phyloP scores from a whole-genome alignment of 2,797 vertebrate genomes.

The Galaxias olidus region DNA sequence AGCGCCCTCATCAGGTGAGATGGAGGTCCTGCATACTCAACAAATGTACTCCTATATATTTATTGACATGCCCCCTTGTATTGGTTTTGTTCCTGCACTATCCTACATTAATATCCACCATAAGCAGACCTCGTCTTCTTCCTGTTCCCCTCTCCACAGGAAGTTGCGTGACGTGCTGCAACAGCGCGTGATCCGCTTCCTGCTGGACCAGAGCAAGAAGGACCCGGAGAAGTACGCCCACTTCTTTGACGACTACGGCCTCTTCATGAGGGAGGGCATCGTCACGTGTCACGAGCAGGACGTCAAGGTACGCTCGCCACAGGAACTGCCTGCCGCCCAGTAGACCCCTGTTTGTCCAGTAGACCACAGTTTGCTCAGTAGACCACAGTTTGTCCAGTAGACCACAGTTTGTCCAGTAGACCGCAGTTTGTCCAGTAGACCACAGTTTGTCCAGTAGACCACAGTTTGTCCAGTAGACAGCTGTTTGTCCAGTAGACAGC shows the following conservation, averaged over 20 bases:
- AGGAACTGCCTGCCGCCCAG: background rate
- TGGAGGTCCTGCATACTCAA: background rate
- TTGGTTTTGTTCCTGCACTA: too few species aligned
- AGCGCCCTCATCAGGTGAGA: conserved; percentile 89
- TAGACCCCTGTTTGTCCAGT: too few species aligned
- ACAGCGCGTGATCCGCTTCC: conserved; percentile 91
- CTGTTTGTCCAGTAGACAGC: too few species aligned
- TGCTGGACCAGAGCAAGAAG: conserved; percentile 93
- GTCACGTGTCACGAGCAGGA: conserved; percentile 90
- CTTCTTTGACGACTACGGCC: conserved; percentile 93
- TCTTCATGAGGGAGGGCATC: conserved; percentile 97
- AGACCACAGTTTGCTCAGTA: too few species aligned
- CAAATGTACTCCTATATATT: background rate
- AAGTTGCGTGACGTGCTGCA: conserved; percentile 91
- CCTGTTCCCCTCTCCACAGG: conserved; percentile 62
- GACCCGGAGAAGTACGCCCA: conserved; percentile 89
- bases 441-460: too few species aligned
- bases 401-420: too few species aligned
- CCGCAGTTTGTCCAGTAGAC: too few species aligned
- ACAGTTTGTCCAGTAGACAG: too few species aligned
- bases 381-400: too few species aligned
- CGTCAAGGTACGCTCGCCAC: conserved; percentile 78
- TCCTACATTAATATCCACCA: too few species aligned
- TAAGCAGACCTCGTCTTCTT: too few species aligned
- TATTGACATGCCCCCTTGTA: background rate